These are phyloP conservation scores for Mesocricetus auratus DNA, from an alignment of 2,113 vertebrate genomes.

Conservation along the genomic window DNA sequence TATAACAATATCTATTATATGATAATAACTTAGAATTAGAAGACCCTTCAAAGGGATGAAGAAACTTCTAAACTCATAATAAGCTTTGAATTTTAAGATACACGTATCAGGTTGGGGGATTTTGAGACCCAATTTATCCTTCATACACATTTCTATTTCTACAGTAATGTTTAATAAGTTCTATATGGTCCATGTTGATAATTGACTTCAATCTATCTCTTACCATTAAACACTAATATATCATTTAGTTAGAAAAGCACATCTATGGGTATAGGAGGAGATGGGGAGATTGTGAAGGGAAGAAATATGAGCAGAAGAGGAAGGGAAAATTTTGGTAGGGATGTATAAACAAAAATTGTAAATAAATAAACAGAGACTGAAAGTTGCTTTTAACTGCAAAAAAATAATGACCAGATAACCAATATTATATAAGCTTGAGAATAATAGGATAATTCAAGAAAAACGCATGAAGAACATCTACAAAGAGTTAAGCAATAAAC, in stretches of 20 bases:
- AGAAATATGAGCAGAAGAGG: neutral
- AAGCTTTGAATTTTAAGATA: neutral
- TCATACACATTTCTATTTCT: neutral
- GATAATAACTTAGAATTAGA: neutral
- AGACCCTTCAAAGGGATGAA: neutral
- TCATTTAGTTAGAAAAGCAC: conserved; percentile 70
- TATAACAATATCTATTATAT: neutral
- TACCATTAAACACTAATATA: conserved; percentile 49
- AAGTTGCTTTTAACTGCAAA: conserved; percentile 68
- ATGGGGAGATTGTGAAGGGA: neutral
- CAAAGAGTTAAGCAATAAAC: conserved; percentile 46
- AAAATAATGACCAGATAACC: conserved; percentile 69
- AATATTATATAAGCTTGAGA: conserved; percentile 72
- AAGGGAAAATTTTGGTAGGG: neutral
- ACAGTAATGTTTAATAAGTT: neutral
- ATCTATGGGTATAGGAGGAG: neutral
- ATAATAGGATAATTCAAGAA: conserved; percentile 54
- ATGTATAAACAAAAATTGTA: neutral
- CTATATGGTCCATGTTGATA: conserved; percentile 10
- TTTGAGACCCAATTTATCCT: neutral
- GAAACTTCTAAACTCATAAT: neutral
- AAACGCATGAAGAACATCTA: conserved; percentile 39
- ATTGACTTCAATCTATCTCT: neutral
- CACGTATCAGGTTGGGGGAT: neutral
- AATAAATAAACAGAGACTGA: conserved; percentile 54